Evolutionary conservation across 2,113 vertebrate species (phyloP).

Genomic region (Thymallus thymallus): DNA sequence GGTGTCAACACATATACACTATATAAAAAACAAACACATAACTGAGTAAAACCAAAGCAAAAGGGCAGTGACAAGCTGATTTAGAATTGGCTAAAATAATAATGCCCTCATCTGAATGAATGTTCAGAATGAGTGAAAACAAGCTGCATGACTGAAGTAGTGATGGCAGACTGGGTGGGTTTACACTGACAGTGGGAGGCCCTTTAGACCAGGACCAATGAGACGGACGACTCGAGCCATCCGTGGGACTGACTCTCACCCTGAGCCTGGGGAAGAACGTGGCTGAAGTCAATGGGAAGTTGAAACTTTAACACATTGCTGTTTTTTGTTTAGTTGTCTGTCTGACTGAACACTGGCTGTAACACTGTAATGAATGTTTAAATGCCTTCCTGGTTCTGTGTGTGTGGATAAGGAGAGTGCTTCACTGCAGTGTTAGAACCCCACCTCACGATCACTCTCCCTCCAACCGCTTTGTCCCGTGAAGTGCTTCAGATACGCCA

Average conservation of each 20-base stretch:
- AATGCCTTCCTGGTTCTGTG: constrained; percentile 50
- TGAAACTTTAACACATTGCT: not conserved
- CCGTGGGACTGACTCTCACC: constrained; percentile 12
- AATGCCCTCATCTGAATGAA: constrained; percentile 35
- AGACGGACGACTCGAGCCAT: constrained; percentile 16
- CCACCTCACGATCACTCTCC: constrained; percentile 33
- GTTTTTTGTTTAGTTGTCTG: constrained; percentile 23
- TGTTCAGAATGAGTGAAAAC: constrained; percentile 45
- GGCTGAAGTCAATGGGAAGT: not conserved
- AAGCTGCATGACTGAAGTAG: constrained; percentile 20
- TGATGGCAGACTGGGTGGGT: not conserved
- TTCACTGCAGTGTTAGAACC: constrained; percentile 40
- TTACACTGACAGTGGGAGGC: constrained; percentile 16
- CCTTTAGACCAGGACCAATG: constrained; percentile 8
- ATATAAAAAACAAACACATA: constrained; percentile 51
- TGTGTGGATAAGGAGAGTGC: constrained; percentile 56
- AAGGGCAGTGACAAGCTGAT: constrained; percentile 71
- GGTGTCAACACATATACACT: constrained; percentile 66
- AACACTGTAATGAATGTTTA: constrained; percentile 6
- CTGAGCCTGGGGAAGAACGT: not conserved
- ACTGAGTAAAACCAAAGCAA: constrained; percentile 28
- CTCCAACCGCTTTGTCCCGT: constrained; percentile 46
- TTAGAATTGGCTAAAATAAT: constrained; percentile 49
- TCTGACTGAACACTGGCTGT: constrained; percentile 23
- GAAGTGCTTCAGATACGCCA: constrained; percentile 78